phyloP scores from a whole-genome alignment of 2,113 vertebrate species.

The Muscicapa adusta region DNA sequence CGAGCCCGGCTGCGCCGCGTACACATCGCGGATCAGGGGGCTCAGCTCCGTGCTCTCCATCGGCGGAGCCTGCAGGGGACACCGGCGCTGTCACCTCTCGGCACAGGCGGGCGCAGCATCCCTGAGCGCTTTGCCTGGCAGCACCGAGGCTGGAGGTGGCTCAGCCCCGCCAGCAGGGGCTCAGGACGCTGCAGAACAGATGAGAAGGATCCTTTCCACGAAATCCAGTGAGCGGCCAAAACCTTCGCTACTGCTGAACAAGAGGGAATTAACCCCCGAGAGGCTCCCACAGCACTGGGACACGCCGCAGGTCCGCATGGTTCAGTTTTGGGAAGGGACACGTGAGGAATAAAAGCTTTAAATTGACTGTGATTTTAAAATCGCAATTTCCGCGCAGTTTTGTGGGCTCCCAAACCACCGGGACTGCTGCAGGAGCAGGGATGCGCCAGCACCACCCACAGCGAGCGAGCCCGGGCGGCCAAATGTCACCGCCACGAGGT shows the following conservation, averaged over 20 bases:
- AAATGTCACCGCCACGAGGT: neutral
- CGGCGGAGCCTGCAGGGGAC: slow-evolving; percentile 38
- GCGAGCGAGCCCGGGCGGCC: neutral
- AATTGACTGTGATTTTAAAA: fast-evolving
- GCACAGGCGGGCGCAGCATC: fast-evolving
- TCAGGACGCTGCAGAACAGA: neutral
- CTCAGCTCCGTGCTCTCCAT: slow-evolving; percentile 75
- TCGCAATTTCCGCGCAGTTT: neutral
- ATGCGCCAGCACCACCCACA: neutral
- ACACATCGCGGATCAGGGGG: slow-evolving; percentile 66
- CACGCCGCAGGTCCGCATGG: neutral
- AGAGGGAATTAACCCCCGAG: neutral
- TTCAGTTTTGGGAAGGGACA: neutral
- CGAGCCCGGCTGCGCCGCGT: slow-evolving; percentile 27
- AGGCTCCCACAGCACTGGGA: neutral
- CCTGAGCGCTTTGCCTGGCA: fast-evolving
- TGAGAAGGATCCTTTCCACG: fast-evolving
- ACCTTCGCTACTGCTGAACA: neutral
- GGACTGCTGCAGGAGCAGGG: neutral
- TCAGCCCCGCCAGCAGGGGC: neutral
- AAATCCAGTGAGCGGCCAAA: neutral
- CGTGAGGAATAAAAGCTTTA: neutral
- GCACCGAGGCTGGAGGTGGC: fast-evolving
- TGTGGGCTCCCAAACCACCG: neutral
- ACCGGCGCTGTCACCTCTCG: fast-evolving